phyloP scores from a whole-genome alignment of 2,888 invertebrate species.

The Diarsia mendica region DNA sequence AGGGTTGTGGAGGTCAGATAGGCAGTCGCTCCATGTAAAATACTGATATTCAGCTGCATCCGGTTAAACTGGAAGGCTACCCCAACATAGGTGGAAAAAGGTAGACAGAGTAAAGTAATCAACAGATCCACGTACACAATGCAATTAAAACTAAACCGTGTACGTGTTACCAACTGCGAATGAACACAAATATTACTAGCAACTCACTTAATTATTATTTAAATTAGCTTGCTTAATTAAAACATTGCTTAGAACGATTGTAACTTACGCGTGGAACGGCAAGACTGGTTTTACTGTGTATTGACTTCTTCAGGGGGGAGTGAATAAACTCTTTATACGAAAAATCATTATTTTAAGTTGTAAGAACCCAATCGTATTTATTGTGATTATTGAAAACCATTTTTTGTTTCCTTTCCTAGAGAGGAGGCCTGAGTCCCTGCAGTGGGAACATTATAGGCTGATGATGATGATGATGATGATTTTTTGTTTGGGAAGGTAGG shows the following conservation, averaged over 20 bases:
- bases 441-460: no score
- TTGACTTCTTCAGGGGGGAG: not conserved
- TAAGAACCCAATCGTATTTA: no score
- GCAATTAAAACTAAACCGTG: constrained; percentile 27
- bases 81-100: no score
- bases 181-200: constrained; percentile 20
- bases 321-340: not conserved
- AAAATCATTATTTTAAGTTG: not conserved
- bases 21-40: no score
- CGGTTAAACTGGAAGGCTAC: no score
- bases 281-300: constrained; percentile 3
- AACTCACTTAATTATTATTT: constrained; percentile 38
- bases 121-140: not conserved
- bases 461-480: no score
- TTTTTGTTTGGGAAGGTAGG: no score
- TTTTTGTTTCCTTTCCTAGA: no score
- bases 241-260: constrained; percentile 17
- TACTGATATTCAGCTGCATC: no score
- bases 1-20: no score
- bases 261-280: not conserved
- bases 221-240: constrained; percentile 35
- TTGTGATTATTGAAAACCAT: no score
- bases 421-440: no score
- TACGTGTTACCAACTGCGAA: constrained; percentile 26
- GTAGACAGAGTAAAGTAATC: not conserved